Conservation (phyloP, 2,113 vertebrate genomes). For the Bubalus kerabau region DNA sequence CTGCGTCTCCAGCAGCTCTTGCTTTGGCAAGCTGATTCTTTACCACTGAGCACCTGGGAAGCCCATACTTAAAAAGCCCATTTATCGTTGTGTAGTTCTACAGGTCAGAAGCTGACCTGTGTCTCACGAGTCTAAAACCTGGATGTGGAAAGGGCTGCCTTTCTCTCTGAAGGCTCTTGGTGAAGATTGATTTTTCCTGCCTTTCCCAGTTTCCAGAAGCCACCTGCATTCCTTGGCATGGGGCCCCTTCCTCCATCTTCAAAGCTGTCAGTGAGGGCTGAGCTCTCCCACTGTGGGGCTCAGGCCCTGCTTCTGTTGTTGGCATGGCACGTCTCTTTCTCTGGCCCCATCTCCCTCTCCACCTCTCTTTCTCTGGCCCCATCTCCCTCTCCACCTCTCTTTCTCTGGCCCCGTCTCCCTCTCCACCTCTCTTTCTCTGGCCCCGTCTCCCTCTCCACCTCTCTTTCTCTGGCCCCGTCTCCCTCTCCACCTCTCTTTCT, state of each 20-base stretch:
- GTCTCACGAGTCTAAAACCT: not conserved
- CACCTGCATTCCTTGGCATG: accelerated
- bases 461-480: no score
- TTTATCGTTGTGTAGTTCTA: no score
- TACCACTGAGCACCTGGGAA: not conserved
- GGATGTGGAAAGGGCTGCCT: not conserved
- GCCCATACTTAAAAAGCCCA: not conserved
- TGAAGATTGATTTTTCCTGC: not conserved
- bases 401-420: no score
- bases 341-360: not conserved
- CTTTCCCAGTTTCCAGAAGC: not conserved
- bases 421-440: no score
- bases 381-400: not conserved
- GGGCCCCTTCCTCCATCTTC: not conserved
- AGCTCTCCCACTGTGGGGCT: accelerated
- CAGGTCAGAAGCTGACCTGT: not conserved
- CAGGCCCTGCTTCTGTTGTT: accelerated
- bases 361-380: no score
- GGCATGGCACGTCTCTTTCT: accelerated
- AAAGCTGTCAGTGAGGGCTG: accelerated
- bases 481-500: no score
- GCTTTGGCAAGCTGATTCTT: not conserved
- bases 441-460: not conserved
- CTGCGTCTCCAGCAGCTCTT: not conserved
- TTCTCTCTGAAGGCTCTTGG: not conserved